Evolutionary conservation across 2,888 invertebrate species (phyloP).

Genomic region (Pharmacophagus antenor): DNA sequence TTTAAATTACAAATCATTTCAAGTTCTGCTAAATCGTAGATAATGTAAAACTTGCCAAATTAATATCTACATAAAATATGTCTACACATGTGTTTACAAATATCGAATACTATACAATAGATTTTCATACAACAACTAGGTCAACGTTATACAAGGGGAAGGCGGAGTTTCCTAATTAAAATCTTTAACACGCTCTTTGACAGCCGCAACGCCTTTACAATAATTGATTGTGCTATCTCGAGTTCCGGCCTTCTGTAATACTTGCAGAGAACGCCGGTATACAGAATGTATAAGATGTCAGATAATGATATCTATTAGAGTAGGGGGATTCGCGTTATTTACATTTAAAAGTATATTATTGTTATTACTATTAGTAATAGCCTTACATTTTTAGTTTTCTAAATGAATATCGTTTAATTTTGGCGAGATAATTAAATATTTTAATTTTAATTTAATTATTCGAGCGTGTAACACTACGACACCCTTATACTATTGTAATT

Average conservation of each 20-base stretch:
- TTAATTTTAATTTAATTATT: too few species aligned
- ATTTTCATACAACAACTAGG: conserved; percentile 28
- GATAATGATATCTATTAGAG: conserved; percentile 15
- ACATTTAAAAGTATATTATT: not conserved
- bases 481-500: too few species aligned
- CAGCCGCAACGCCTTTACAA: conserved; percentile 60
- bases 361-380: too few species aligned
- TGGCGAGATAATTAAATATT: too few species aligned
- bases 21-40: too few species aligned
- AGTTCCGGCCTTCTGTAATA: conserved; percentile 20
- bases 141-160: conserved; percentile 39
- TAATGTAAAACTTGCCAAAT: too few species aligned
- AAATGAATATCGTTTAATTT: too few species aligned
- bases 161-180: conserved; percentile 57
- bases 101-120: not conserved
- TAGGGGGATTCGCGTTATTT: not conserved
- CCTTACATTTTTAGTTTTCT: too few species aligned
- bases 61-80: too few species aligned
- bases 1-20: too few species aligned
- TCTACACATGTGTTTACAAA: not conserved
- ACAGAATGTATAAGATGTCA: conserved; percentile 4
- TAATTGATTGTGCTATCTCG: conserved; percentile 57
- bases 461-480: too few species aligned
- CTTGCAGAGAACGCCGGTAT: conserved; percentile 10
- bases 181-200: conserved; percentile 56